Percentiles rank a stretch among this genome's conserved stretches.
Conservation (phyloP, 2,888 invertebrate species). For the Zaprionus obscuricornis region DNA sequence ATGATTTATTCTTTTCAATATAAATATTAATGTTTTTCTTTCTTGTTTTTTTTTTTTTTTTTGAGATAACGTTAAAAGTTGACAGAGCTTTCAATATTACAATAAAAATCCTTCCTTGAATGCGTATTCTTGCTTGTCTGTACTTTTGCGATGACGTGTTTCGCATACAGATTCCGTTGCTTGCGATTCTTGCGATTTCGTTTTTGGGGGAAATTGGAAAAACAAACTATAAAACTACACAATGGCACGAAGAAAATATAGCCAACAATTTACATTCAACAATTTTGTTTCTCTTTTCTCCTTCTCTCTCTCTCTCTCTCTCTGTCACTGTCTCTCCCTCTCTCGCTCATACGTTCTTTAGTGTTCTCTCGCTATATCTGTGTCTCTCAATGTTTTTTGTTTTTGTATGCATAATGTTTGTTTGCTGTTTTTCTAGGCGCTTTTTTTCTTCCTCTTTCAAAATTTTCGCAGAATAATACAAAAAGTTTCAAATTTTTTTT, state of each 20-base stretch:
- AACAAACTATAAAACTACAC: conserved; percentile 21
- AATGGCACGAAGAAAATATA: conserved; percentile 7
- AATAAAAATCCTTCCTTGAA: conserved; percentile 39
- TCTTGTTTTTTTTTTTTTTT: no score
- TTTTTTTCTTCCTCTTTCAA: conserved; percentile 16
- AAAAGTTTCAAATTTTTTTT: conserved; percentile 3
- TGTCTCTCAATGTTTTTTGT: background rate
- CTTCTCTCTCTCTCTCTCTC: background rate
- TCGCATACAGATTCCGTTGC: conserved; percentile 13
- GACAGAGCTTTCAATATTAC: no score
- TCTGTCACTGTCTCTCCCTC: background rate
- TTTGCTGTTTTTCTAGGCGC: conserved; percentile 11
- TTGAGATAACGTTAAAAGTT: no score
- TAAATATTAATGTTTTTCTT: no score
- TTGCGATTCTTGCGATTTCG: conserved; percentile 18
- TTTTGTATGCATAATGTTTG: conserved; percentile 23
- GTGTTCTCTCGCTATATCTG: no score
- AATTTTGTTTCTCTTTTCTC: background rate
- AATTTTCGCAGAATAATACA: conserved; percentile 19
- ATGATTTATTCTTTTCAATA: no score
- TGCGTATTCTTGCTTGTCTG: conserved; percentile 10
- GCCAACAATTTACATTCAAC: conserved; percentile 13
- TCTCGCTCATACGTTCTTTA: no score
- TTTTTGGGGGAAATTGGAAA: conserved; percentile 16
- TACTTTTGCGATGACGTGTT: conserved; percentile 64